Percentiles rank a stretch among this genome's conserved stretches.
Evolutionary conservation across 2,797 vertebrate genomes (phyloP).

Genomic region (Hapalemur alaotrensis): DNA sequence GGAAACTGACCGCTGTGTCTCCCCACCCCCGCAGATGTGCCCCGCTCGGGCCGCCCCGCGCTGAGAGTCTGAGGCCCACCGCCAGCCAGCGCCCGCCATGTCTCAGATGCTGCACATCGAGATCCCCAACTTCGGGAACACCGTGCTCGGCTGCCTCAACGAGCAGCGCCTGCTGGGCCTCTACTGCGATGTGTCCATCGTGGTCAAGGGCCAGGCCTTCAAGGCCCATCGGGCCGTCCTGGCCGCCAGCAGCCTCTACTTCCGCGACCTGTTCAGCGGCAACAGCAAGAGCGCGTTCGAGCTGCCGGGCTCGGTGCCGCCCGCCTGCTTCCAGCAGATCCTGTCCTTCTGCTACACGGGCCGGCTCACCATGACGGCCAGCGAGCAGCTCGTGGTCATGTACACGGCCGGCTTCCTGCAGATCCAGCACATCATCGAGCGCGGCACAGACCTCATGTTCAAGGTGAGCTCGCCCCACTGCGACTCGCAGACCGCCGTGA

Average conservation of each 20-base stretch:
- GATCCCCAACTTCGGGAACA: slow-evolving; percentile 99
- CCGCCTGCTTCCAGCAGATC: slow-evolving; percentile 98
- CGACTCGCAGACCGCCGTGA: slow-evolving; percentile 96
- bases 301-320: slow-evolving; percentile 96
- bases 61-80: slow-evolving; percentile 81
- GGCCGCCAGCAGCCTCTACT: slow-evolving; percentile 99
- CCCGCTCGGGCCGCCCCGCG: slow-evolving; percentile 73
- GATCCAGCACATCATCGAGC: slow-evolving; percentile 99
- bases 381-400: slow-evolving; percentile 99
- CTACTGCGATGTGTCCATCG: slow-evolving; percentile 98
- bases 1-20: neutral
- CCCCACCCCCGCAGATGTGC: slow-evolving; percentile 83
- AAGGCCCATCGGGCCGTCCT: slow-evolving; percentile 97
- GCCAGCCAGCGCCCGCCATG: slow-evolving; percentile 85
- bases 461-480: slow-evolving; percentile 99
- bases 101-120: slow-evolving; percentile 99
- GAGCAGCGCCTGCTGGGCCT: slow-evolving; percentile 98
- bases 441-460: slow-evolving; percentile 98
- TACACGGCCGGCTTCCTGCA: slow-evolving; percentile 99
- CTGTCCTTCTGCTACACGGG: slow-evolving; percentile 99
- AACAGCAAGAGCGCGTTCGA: slow-evolving; percentile 97
- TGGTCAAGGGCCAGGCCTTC: slow-evolving; percentile 98
- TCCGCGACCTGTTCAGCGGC: slow-evolving; percentile 97
- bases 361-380: slow-evolving; percentile 98
- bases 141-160: slow-evolving; percentile 96